These are phyloP conservation scores for Drosophila planitibia DNA, from an alignment of 2,888 invertebrate species.

Conservation along the genomic window DNA sequence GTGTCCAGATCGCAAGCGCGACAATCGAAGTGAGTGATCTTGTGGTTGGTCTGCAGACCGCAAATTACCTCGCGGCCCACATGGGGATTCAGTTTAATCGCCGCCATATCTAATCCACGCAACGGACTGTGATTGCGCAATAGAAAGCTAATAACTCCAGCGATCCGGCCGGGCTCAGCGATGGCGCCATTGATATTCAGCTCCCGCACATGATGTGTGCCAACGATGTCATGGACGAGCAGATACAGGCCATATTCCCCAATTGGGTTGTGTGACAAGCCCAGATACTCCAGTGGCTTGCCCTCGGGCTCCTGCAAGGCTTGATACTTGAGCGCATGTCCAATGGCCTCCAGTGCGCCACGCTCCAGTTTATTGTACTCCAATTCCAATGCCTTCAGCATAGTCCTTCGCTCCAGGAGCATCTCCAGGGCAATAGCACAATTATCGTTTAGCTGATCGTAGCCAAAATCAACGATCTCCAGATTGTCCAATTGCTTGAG, in stretches of 20 bases:
- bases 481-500: constrained; percentile 58
- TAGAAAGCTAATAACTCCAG: constrained; percentile 48
- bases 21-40: constrained; percentile 65
- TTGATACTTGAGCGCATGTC: constrained; percentile 34
- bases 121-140: constrained; percentile 63
- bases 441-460: constrained; percentile 74
- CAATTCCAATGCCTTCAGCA: constrained; percentile 68
- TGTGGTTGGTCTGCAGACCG: constrained; percentile 60
- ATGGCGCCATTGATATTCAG: constrained; percentile 67
- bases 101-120: constrained; percentile 63
- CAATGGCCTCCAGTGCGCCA: constrained; percentile 34
- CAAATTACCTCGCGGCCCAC: constrained; percentile 56
- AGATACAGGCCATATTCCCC: constrained; percentile 45
- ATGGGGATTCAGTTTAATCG: constrained; percentile 39
- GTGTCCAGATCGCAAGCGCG: constrained; percentile 68
- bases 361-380: constrained; percentile 69
- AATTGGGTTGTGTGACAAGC: constrained; percentile 74
- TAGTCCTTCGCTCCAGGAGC: constrained; percentile 54
- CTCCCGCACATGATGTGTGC: constrained; percentile 56
- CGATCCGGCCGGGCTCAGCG: constrained; percentile 16
- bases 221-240: constrained; percentile 47
- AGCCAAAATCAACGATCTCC: constrained; percentile 77
- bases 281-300: constrained; percentile 65
- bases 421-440: constrained; percentile 64
- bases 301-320: constrained; percentile 30